phyloP scores from a whole-genome alignment of 1,140 invertebrate species.

The Drosophila melanica region DNA sequence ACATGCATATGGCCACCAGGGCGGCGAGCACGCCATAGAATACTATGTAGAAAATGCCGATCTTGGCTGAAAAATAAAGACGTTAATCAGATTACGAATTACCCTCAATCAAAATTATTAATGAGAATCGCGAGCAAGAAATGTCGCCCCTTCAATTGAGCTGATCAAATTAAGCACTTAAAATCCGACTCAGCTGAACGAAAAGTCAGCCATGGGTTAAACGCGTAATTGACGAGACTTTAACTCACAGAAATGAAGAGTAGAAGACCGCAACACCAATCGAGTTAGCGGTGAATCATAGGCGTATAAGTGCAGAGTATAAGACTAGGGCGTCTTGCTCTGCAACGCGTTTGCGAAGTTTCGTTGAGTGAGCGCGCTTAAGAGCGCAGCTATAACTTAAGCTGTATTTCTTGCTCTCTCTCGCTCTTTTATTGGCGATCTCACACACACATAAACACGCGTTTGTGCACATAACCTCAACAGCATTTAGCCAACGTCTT shows the following conservation, averaged over 20 bases:
- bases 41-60: slow-evolving; percentile 95
- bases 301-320: background rate
- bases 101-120: slow-evolving; percentile 24
- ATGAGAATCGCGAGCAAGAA: slow-evolving; percentile 25
- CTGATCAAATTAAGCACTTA: slow-evolving; percentile 73
- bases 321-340: slow-evolving; percentile 4
- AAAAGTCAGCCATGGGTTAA: slow-evolving; percentile 64
- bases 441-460: slow-evolving; percentile 5
- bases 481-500: slow-evolving; percentile 17
- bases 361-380: background rate
- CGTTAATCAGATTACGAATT: slow-evolving; percentile 42
- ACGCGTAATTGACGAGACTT: slow-evolving; percentile 53
- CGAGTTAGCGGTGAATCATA: slow-evolving; percentile 20
- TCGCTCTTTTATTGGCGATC: slow-evolving; percentile 12
- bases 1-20: slow-evolving; percentile 95
- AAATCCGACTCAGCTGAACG: slow-evolving; percentile 24
- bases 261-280: background rate
- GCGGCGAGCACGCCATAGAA: slow-evolving; percentile 95
- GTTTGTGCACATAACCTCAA: slow-evolving; percentile 63
- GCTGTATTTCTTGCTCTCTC: background rate
- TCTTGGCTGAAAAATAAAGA: slow-evolving; percentile 88
- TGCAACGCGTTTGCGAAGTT: slow-evolving; percentile 13
- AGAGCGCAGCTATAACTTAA: background rate
- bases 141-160: slow-evolving; percentile 47
- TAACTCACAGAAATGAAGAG: slow-evolving; percentile 16